Percentiles rank a stretch among this genome's conserved stretches.
These are phyloP conservation scores for Rhopalosiphum nymphaeae DNA, from an alignment of 2,888 invertebrate species.

Conservation along the genomic window DNA sequence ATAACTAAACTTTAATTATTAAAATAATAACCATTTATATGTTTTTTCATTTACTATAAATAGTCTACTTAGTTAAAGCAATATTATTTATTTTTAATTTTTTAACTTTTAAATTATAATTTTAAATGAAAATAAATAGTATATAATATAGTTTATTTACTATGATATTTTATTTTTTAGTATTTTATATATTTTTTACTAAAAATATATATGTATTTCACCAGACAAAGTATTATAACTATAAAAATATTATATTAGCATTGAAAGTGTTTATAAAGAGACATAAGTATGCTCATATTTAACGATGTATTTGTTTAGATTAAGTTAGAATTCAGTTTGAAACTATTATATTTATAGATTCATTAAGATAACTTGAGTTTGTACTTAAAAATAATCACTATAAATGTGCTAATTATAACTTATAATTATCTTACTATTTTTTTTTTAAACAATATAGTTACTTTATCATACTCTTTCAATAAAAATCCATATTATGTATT, in stretches of 20 bases:
- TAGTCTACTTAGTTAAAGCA: neutral
- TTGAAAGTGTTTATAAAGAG: neutral
- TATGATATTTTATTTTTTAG: neutral
- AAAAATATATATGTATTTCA: neutral
- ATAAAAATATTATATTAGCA: neutral
- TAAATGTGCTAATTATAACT: constrained; percentile 33
- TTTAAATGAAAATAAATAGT: neutral
- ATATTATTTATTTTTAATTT: neutral
- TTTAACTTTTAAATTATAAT: neutral
- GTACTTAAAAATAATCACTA: constrained; percentile 45
- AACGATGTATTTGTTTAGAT: neutral
- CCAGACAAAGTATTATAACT: neutral
- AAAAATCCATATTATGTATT: constrained; percentile 3
- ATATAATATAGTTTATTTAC: neutral
- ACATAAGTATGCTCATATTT: neutral
- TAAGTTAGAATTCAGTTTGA: constrained; percentile 15
- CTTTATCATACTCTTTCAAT: neutral
- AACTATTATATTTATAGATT: constrained; percentile 35
- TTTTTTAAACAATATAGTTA: constrained; percentile 14
- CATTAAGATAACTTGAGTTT: neutral
- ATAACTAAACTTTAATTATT: neutral
- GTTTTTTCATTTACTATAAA: neutral
- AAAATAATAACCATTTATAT: neutral
- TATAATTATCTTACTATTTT: constrained; percentile 17
- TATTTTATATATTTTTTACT: neutral